Base-by-base conservation (phyloP, 2,797 vertebrate genomes). In the Sebastes vulpes region DNA sequence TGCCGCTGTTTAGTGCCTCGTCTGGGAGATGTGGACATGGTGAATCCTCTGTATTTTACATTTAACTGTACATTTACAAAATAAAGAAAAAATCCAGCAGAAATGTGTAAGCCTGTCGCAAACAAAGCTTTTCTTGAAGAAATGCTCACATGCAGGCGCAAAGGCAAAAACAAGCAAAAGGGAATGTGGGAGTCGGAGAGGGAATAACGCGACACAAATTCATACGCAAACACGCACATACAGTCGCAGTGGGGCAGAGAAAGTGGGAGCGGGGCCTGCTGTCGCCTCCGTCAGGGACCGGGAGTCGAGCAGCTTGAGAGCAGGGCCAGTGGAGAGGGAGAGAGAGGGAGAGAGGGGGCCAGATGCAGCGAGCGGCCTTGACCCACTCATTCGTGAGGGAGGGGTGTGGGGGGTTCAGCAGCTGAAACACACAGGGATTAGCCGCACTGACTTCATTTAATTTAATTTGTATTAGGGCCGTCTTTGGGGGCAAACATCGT, bases 401-500 rank as follows among this genome's bases (percentile, higher is more conserved):
- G 70, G 59, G 57, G 29, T 50, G 35, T 50, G 67, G 66, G 61
- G 82, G 76, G 74, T 92, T 90, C 84, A 83, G 86, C 93, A 92
- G 90, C 91, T 92, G 91, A 95, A 94, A 94, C 93, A 94, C 92
- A 92, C 83, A 94, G 92, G 95, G 96, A 96, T 96, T 95, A 96
- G 88, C 93, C 64, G 65, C 85, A 85, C 86, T 83, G 94, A 92
- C 92, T 95, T 95, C 80, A 93, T 95, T 95, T 96, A 95, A 96
- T 96, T 96, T 94, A 95, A 96, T 96, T 96, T 96, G 93, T 93
- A 94, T 94, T 94, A 93, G 86, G 89, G 79, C 74, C 23, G 71
- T 93, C 93, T 95, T 95, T 92, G 84, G 90, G 94, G 92, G 83
- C 83, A 94, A 95, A 94, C 90, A 92, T 89, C 67, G 76, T 88